Percentiles rank a stretch among this genome's conserved stretches.
These are phyloP conservation scores for Loriculus beryllinus DNA, from an alignment of 2,797 vertebrate genomes.

Conservation along the genomic window DNA sequence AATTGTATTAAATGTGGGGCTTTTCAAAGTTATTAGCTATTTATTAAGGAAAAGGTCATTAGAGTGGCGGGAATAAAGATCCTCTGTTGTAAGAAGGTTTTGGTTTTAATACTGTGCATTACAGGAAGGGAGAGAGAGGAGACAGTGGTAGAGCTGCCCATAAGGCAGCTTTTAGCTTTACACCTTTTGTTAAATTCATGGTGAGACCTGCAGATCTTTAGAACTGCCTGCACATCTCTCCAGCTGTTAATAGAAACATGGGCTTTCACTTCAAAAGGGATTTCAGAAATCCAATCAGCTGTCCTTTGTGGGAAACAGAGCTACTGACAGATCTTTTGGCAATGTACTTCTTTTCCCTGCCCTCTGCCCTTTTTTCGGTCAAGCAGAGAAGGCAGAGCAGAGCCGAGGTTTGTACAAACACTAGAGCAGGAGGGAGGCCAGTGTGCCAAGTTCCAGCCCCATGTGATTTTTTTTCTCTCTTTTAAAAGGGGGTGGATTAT, in stretches of 20 bases:
- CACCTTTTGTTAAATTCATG: not conserved
- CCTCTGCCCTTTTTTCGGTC: not conserved
- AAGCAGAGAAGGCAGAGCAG: not conserved
- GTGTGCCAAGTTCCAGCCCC: not conserved
- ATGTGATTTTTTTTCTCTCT: not conserved
- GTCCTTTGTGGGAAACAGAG: not conserved
- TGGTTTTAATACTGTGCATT: not conserved
- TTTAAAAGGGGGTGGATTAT: not conserved
- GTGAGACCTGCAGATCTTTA: not conserved
- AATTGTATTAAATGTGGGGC: not conserved
- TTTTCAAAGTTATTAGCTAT: not conserved
- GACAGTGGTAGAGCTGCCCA: not conserved
- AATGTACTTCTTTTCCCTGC: fast-evolving
- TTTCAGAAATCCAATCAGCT: not conserved
- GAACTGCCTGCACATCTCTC: not conserved
- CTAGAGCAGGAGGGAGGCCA: not conserved
- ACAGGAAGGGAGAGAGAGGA: not conserved
- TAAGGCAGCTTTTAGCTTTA: not conserved
- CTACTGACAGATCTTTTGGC: not conserved
- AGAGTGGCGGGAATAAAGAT: not conserved
- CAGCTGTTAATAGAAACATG: not conserved
- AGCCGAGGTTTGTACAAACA: not conserved
- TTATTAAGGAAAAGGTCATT: not conserved
- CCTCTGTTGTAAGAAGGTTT: not conserved
- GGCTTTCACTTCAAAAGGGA: not conserved